A percentile compares a stretch with the other conserved stretches of the same genome.
Conservation (phyloP, 2,797 vertebrate species). For the Sebastes melanostomus region DNA sequence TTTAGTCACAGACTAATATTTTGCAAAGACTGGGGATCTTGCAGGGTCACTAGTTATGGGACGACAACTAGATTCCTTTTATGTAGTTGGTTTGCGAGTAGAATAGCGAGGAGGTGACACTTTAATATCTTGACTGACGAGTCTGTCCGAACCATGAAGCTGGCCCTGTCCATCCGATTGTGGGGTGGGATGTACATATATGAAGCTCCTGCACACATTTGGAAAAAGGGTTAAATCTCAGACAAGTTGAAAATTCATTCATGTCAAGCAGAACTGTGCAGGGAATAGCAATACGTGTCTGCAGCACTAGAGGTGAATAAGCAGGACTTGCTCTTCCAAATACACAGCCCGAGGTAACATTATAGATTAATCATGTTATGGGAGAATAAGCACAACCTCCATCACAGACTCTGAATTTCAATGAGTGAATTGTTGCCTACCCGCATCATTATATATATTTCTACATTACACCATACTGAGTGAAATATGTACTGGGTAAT, state of each 20-base stretch:
- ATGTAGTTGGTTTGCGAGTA: neutral
- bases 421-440: slow-evolving; percentile 66
- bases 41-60: too few relatives aligned
- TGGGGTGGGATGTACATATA: slow-evolving; percentile 37
- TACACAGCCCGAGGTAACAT: slow-evolving; percentile 79
- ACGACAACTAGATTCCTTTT: too few relatives aligned
- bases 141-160: slow-evolving; percentile 5
- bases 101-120: slow-evolving; percentile 4
- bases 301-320: slow-evolving; percentile 71
- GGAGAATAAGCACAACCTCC: slow-evolving; percentile 66
- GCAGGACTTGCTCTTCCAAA: slow-evolving; percentile 67
- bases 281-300: slow-evolving; percentile 71
- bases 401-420: slow-evolving; percentile 68
- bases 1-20: too few relatives aligned
- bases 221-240: slow-evolving; percentile 59
- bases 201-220: slow-evolving; percentile 61
- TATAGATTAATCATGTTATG: slow-evolving; percentile 81
- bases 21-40: too few relatives aligned
- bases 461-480: slow-evolving; percentile 6
- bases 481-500: slow-evolving; percentile 36
- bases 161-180: slow-evolving; percentile 24
- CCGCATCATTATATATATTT: slow-evolving; percentile 53
- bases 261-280: slow-evolving; percentile 74
- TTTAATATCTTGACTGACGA: slow-evolving; percentile 17
- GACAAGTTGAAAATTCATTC: slow-evolving; percentile 75